Conservation (phyloP, 2,113 vertebrate genomes). For the Dissostichus mawsoni region DNA sequence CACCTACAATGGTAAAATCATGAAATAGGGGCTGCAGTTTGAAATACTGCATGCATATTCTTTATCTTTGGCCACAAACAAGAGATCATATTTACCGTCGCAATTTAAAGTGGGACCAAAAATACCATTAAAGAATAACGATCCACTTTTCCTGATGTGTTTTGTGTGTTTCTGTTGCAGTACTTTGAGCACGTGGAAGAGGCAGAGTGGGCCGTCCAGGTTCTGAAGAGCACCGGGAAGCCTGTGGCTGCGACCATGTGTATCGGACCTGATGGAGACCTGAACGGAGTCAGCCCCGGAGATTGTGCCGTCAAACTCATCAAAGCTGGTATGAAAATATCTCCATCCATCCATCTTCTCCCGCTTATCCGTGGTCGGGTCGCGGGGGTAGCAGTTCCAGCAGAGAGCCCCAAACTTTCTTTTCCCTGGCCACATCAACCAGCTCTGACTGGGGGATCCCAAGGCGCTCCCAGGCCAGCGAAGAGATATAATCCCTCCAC, state of each 20-base stretch:
- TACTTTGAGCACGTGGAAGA: constrained; percentile 99
- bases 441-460: too few species aligned
- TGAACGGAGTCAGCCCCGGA: constrained; percentile 90
- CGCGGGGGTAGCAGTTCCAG: too few species aligned
- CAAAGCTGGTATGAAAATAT: constrained; percentile 87
- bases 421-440: too few species aligned
- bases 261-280: constrained; percentile 94
- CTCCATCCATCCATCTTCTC: too few species aligned
- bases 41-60: too few species aligned
- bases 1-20: too few species aligned
- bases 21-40: too few species aligned
- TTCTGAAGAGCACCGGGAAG: constrained; percentile 89
- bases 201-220: constrained; percentile 95
- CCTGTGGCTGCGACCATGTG: constrained; percentile 93
- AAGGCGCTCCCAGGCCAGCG: too few species aligned
- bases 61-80: background rate
- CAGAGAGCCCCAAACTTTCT: too few species aligned
- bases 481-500: too few species aligned
- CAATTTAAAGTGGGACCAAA: background rate
- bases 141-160: background rate
- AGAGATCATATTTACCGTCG: too few species aligned
- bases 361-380: too few species aligned
- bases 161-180: constrained; percentile 69
- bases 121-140: background rate
- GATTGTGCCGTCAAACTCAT: constrained; percentile 93